Conservation (phyloP, 2,113 vertebrate genomes). For the Hypanus sabinus region DNA sequence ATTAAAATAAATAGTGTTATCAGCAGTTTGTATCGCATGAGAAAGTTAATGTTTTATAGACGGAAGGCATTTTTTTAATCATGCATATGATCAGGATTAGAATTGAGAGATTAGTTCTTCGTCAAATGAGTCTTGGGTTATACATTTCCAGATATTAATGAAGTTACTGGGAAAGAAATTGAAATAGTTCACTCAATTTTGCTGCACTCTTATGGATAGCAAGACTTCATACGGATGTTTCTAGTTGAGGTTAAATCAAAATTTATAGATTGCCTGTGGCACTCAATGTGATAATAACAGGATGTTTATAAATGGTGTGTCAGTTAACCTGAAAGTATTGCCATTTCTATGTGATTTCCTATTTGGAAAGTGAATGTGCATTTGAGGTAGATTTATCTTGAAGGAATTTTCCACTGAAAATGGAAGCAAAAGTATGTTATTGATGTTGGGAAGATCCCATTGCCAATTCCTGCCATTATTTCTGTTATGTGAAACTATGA, state of each 20-base stretch:
- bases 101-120: not conserved
- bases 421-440: not conserved
- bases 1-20: not conserved
- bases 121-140: not conserved
- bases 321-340: not conserved
- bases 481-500: no score
- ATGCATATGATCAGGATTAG: not conserved
- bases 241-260: not conserved
- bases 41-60: slow-evolving; percentile 21
- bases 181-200: not conserved
- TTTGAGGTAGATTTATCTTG: not conserved
- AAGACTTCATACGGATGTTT: not conserved
- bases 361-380: not conserved
- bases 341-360: not conserved
- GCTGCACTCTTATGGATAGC: not conserved
- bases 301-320: not conserved
- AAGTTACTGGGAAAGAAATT: not conserved
- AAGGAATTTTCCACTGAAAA: not conserved
- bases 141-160: not conserved
- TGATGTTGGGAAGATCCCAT: not conserved
- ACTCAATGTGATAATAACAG: not conserved
- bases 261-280: not conserved
- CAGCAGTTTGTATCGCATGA: not conserved
- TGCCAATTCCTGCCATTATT: not conserved
- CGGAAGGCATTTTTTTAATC: not conserved